phyloP scores from a whole-genome alignment of 2,797 vertebrate genomes.

The Chelidonichthys spinosus region DNA sequence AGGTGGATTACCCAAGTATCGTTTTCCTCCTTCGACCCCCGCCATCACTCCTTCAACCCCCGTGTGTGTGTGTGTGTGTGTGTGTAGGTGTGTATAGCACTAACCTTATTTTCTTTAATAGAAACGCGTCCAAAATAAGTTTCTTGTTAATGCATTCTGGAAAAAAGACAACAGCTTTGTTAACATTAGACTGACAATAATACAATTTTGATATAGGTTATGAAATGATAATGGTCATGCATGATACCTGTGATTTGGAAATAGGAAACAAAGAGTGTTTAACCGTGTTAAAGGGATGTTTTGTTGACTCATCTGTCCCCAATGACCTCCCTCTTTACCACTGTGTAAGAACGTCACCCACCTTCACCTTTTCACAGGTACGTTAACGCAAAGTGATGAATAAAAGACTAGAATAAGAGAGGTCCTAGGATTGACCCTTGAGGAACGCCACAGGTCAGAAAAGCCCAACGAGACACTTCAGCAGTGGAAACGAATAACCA shows the following conservation, averaged over 20 bases:
- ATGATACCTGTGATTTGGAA: neutral
- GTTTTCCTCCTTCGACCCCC: constrained; percentile 59
- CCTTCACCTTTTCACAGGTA: neutral
- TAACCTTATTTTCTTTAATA: too few species aligned
- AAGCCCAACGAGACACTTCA: constrained; percentile 10
- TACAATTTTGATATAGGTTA: too few species aligned
- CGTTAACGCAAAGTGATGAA: too few species aligned
- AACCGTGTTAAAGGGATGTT: neutral
- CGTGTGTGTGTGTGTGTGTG: too few species aligned
- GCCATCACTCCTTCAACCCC: constrained; percentile 45
- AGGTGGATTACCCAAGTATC: constrained; percentile 59
- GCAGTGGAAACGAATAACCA: constrained; percentile 5
- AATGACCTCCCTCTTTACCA: neutral
- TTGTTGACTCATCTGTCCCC: neutral
- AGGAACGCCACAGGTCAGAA: constrained; percentile 6
- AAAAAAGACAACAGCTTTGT: neutral
- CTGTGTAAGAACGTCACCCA: neutral
- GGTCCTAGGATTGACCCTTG: constrained; percentile 8
- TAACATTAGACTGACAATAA: neutral
- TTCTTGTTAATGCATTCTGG: neutral
- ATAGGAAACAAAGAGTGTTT: neutral
- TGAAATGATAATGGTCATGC: neutral
- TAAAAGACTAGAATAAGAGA: neutral
- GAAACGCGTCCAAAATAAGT: neutral
- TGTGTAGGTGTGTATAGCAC: too few species aligned